These are phyloP conservation scores for Vidua chalybeata DNA, from an alignment of 2,113 vertebrate species.

Conservation along the genomic window DNA sequence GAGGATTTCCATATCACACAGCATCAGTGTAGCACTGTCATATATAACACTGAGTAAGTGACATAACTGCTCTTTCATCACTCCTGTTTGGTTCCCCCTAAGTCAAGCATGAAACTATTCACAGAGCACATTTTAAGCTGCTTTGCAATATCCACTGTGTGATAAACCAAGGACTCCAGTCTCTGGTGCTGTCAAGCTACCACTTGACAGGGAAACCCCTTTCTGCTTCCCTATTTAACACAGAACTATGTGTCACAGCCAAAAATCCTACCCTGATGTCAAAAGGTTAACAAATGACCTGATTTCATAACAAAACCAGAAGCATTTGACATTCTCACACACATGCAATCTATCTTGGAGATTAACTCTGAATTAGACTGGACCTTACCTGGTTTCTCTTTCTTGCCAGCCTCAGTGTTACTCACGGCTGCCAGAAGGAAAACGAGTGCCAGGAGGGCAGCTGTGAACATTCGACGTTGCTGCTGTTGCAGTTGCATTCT, in stretches of 20 bases:
- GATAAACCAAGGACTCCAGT: not conserved
- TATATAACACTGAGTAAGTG: not conserved
- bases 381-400: slow-evolving; percentile 79
- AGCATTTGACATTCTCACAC: not conserved
- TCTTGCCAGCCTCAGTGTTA: slow-evolving; percentile 77
- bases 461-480: slow-evolving; percentile 69
- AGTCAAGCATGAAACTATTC: not conserved
- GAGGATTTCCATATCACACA: not conserved
- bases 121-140: not conserved
- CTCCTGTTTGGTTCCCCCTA: not conserved
- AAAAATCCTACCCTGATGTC: not conserved
- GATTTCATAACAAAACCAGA: not conserved
- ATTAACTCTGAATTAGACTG: not conserved
- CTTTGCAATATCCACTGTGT: not conserved
- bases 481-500: slow-evolving; percentile 76
- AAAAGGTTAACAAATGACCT: not conserved
- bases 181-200: not conserved
- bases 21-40: not conserved
- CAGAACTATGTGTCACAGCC: not conserved
- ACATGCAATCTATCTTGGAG: not conserved
- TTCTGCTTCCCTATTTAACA: not conserved
- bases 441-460: slow-evolving; percentile 72
- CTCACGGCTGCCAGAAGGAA: slow-evolving; percentile 75
- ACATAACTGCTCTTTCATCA: not conserved
- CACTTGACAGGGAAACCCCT: not conserved